Percentiles rank a stretch among this genome's conserved stretches.
phyloP scores from a whole-genome alignment of 2,113 vertebrate genomes.

The Actenoides lindsayi region DNA sequence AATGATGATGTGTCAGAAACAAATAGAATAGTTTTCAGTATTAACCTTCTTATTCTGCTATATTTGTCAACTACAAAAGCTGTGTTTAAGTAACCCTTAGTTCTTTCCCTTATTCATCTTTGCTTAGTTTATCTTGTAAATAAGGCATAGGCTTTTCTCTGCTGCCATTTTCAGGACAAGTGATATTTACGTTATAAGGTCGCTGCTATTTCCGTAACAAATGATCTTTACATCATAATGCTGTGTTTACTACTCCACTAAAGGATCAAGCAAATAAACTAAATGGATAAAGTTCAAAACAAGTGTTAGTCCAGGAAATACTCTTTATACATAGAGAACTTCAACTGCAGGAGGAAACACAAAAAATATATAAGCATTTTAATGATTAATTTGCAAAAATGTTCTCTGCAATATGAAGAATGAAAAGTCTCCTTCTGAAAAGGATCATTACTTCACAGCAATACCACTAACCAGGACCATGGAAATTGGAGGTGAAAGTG shows the following conservation, averaged over 20 bases:
- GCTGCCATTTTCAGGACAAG: neutral
- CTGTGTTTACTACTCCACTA: neutral
- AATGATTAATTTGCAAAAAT: constrained; percentile 8
- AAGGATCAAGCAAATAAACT: neutral
- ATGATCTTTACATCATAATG: neutral
- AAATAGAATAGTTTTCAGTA: neutral
- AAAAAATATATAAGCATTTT: neutral
- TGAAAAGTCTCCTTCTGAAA: neutral
- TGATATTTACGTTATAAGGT: constrained; percentile 14
- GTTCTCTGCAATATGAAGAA: neutral
- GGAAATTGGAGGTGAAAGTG: neutral
- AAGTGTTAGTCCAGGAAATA: neutral
- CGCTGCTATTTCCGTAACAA: neutral
- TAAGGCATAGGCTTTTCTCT: neutral
- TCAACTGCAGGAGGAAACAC: neutral
- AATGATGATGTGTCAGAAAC: neutral
- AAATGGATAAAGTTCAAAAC: neutral
- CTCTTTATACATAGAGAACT: constrained; percentile 24
- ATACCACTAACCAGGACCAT: neutral
- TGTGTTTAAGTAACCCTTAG: neutral
- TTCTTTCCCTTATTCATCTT: neutral
- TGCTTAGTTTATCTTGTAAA: neutral
- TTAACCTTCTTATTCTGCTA: neutral
- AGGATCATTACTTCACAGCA: constrained; percentile 8
- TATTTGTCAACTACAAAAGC: neutral